phyloP scores from a whole-genome alignment of 2,113 vertebrate species.

The Rhinogobius similis region DNA sequence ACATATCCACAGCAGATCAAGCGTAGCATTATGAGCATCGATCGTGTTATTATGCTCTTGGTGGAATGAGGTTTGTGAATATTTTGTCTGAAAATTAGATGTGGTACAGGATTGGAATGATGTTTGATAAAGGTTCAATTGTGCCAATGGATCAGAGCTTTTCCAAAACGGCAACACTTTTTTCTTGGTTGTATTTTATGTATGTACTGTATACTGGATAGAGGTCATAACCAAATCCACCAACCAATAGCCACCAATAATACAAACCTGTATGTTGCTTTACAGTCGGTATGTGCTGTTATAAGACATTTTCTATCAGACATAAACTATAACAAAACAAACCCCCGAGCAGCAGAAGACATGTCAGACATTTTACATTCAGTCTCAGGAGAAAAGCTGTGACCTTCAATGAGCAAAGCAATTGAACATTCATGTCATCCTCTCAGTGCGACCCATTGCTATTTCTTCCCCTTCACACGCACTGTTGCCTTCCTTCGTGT shows the following conservation, averaged over 20 bases:
- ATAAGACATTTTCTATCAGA: slow-evolving; percentile 3
- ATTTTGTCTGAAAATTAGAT: background rate
- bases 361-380: slow-evolving; percentile 37
- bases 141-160: too few species aligned
- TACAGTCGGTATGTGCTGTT: background rate
- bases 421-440: slow-evolving; percentile 35
- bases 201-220: background rate
- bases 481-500: slow-evolving; percentile 9
- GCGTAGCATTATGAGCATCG: background rate
- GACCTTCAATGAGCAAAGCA: slow-evolving; percentile 46
- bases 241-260: background rate
- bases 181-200: background rate
- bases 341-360: slow-evolving; percentile 42
- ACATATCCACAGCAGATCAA: background rate
- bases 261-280: background rate
- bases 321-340: slow-evolving; percentile 13
- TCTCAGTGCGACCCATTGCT: slow-evolving; percentile 19
- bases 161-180: too few species aligned
- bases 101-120: background rate
- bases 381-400: slow-evolving; percentile 23
- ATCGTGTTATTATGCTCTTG: background rate
- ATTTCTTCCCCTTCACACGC: background rate
- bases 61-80: background rate
- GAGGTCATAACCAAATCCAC: too few species aligned
- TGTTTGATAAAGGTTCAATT: background rate